Percentiles rank a stretch among this genome's conserved stretches.
phyloP scores from a whole-genome alignment of 2,113 vertebrate species.

The Tachycineta bicolor region DNA sequence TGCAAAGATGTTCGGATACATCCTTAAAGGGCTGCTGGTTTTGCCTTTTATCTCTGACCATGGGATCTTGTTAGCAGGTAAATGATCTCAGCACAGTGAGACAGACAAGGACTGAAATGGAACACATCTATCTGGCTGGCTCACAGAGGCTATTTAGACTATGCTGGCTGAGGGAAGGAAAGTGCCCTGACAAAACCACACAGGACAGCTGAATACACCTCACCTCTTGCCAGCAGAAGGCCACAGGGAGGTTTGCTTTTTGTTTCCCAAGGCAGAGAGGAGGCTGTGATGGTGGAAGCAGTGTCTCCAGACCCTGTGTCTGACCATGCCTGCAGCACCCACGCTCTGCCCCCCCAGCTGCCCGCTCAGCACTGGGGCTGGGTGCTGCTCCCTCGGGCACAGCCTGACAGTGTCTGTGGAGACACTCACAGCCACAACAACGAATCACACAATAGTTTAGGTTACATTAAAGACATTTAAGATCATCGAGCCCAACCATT shows the following conservation, averaged over 20 bases:
- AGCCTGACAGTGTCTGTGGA: neutral
- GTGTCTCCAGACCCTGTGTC: neutral
- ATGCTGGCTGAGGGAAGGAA: neutral
- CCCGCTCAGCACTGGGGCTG: neutral
- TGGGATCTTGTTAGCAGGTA: constrained; percentile 15
- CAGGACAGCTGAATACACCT: neutral
- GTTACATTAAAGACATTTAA: too few relatives aligned
- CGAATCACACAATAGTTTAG: neutral
- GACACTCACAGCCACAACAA: neutral
- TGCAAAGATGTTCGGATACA: neutral
- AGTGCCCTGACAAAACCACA: neutral
- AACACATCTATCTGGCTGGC: neutral
- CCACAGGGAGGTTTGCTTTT: neutral
- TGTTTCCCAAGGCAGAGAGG: neutral
- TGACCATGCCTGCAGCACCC: neutral
- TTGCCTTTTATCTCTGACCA: neutral
- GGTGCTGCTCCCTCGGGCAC: neutral
- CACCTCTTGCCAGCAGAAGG: neutral
- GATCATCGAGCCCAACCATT: neutral
- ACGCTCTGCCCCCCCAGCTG: neutral
- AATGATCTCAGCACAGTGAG: neutral
- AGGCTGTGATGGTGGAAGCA: neutral
- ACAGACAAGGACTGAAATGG: neutral
- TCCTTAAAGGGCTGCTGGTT: neutral
- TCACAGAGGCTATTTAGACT: neutral